A percentile compares a stretch with the other conserved stretches of the same genome.
These are phyloP conservation scores for Drosophila sordidapex DNA, from an alignment of 2,888 invertebrate genomes.

Conservation along the genomic window DNA sequence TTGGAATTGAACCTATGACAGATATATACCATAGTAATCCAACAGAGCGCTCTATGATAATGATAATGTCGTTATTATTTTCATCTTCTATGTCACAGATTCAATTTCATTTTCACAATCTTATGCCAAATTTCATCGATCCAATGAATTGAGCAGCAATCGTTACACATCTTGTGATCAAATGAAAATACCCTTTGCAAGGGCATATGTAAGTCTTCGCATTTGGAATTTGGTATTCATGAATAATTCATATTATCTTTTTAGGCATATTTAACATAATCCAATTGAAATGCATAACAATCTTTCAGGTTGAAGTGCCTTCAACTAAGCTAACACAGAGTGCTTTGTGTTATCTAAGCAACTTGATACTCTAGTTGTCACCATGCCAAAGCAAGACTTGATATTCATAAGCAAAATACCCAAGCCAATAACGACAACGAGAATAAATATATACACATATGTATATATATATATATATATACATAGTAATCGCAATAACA, in stretches of 20 bases:
- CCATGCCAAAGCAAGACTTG: constrained; percentile 6
- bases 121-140: too few species aligned
- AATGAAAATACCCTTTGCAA: neutral
- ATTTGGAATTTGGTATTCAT: constrained; percentile 6
- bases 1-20: neutral
- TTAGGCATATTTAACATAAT: constrained; percentile 14
- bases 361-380: constrained; percentile 16
- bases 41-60: neutral
- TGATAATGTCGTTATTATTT: neutral
- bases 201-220: neutral
- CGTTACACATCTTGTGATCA: neutral
- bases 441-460: too few species aligned
- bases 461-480: too few species aligned
- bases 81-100: neutral
- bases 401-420: constrained; percentile 32
- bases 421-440: constrained; percentile 10
- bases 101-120: neutral
- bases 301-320: neutral
- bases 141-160: neutral
- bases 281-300: neutral
- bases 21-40: neutral
- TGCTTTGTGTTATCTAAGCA: constrained; percentile 9
- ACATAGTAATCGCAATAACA: constrained; percentile 36
- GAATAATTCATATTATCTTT: constrained; percentile 16
- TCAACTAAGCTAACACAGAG: neutral